These are phyloP conservation scores for Anoplolepis gracilipes DNA, from an alignment of 1,140 invertebrate genomes.

Conservation along the genomic window DNA sequence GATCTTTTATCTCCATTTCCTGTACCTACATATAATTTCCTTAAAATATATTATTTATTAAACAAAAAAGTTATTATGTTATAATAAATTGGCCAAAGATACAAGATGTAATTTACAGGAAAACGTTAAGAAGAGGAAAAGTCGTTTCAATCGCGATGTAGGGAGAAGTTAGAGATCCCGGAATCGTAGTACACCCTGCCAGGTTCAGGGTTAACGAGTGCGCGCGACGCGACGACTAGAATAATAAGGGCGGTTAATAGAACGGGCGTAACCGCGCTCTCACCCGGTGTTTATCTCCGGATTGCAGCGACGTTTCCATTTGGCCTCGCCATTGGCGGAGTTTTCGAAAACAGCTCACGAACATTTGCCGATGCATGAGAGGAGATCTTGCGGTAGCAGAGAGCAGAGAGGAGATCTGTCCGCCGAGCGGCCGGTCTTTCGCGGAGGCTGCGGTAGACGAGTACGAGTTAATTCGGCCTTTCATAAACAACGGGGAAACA, in stretches of 20 bases:
- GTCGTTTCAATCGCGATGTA: no score
- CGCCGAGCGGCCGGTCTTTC: background rate
- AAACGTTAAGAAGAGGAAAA: background rate
- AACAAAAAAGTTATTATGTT: no score
- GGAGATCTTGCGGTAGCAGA: slow-evolving; percentile 12
- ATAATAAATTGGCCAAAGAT: background rate
- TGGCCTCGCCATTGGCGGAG: background rate
- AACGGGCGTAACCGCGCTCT: slow-evolving; percentile 28
- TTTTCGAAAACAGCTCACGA: slow-evolving; percentile 53
- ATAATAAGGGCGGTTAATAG: slow-evolving; percentile 51
- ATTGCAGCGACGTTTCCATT: slow-evolving; percentile 44
- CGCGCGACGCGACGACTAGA: slow-evolving; percentile 36
- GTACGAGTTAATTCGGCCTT: background rate
- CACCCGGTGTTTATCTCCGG: slow-evolving; percentile 41
- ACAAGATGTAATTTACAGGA: no score
- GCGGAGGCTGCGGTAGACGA: background rate
- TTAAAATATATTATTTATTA: background rate
- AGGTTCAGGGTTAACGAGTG: slow-evolving; percentile 45
- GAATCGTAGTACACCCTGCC: background rate
- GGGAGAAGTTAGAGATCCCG: background rate
- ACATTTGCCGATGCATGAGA: background rate
- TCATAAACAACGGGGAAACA: background rate
- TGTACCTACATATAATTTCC: background rate
- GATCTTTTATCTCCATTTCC: background rate
- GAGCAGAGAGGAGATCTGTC: background rate